Evolutionary conservation across 1,140 invertebrate species (phyloP), one percentile per base, ranked within the genome.

Genomic region (Scaptomyza hsui): DNA sequence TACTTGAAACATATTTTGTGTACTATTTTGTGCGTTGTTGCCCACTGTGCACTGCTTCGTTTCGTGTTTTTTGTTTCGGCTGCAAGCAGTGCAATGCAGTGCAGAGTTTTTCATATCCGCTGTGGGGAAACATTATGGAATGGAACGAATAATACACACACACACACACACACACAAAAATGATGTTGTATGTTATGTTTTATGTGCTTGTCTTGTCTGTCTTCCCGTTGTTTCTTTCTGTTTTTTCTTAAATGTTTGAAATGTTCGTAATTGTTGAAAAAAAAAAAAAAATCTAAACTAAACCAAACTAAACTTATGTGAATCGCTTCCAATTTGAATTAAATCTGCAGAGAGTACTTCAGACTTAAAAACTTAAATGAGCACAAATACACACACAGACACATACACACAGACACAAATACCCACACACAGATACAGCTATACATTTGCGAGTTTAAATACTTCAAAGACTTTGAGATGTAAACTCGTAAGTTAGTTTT

Each of bases 401-500:
- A 32, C 39, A n/a, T 16, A 52, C 15, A 52, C 32, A 37, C 29
- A 52, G 6, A 37, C 10, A 52, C 15, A 37, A 4, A 49, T 18
- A 48, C 19, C 21, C 44, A 55, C 19, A 37, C 18, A 37, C 7
- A 51, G 5, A 24, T 21, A 49, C 47, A 42, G 35, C 19, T 18
- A 39, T n/a, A 15, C n/a, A 52, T 16, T 24, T 24, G 24, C 24
- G n/a, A 24, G 47, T 41, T 37, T 52, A 13, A n/a, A 56, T 15
- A 26, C 52, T 39, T 55, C 9, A 24, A 24, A 44, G 21, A 47
- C 16, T 47, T 47, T 6, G 19, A 47, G 44, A 45, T n/a, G 12
- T 12, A 3, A 44, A 57, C 32, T 62, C 24, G 21, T 44, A 53
- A 63, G 48, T 35, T 63, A 59, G 56, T 37, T 59, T 45, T 35